Evolutionary conservation across 2,888 invertebrate species (phyloP).

Genomic region (Nasonovia ribisnigri): DNA sequence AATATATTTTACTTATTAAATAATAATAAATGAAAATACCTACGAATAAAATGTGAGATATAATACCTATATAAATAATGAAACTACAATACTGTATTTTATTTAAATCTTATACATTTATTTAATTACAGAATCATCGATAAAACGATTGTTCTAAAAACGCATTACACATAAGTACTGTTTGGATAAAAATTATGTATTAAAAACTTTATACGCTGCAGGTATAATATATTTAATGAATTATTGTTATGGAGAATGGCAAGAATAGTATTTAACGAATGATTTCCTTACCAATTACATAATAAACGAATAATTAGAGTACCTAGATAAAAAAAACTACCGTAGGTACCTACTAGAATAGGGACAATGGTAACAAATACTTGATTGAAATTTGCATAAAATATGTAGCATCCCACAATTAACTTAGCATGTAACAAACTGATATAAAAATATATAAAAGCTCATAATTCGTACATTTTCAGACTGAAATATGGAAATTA

Average conservation of each 20-base stretch:
- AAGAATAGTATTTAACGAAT: not conserved
- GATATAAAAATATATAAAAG: not conserved
- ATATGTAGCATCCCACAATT: not conserved
- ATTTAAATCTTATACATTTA: not conserved
- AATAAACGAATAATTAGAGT: not conserved
- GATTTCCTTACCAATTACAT: not conserved
- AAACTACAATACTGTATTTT: no score
- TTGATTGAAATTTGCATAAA: not conserved
- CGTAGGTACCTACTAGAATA: not conserved
- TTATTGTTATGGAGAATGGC: not conserved
- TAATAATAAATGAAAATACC: not conserved
- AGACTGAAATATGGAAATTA: not conserved
- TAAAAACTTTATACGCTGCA: not conserved
- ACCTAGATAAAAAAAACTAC: not conserved
- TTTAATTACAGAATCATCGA: not conserved
- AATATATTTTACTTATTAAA: not conserved
- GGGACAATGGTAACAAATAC: not conserved
- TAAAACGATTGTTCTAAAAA: not conserved
- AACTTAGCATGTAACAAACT: not conserved
- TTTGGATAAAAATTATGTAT: not conserved
- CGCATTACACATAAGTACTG: not conserved
- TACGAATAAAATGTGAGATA: not conserved
- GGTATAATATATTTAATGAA: not conserved
- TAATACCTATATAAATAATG: not conserved
- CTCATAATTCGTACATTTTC: not conserved